These are phyloP conservation scores for Sinocyclocheilus anophthalmus DNA, from an alignment of 2,113 vertebrate genomes.

Conservation along the genomic window DNA sequence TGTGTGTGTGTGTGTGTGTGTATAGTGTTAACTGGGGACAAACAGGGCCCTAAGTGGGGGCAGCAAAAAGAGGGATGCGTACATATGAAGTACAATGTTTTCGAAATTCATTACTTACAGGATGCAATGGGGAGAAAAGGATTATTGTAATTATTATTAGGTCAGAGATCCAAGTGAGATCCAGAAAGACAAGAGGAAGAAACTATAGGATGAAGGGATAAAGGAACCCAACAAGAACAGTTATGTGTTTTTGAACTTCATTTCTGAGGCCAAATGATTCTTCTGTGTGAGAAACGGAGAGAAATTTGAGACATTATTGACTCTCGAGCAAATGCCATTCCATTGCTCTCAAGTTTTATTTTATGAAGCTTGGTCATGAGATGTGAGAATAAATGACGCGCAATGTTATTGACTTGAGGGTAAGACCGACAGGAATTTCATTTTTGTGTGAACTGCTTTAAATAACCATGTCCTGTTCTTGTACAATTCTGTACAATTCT, in stretches of 20 bases:
- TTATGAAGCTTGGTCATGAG: not conserved
- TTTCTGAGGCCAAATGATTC: not conserved
- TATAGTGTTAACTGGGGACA: not conserved
- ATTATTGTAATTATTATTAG: conserved; percentile 56
- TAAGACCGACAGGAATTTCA: not conserved
- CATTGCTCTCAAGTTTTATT: not conserved
- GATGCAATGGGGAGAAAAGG: conserved; percentile 36
- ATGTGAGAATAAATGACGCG: not conserved
- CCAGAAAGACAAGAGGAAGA: not conserved
- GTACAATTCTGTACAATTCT: not conserved
- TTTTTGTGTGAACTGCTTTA: not conserved
- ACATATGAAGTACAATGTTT: conserved; percentile 18
- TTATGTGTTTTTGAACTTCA: not conserved
- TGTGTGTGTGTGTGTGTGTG: not conserved
- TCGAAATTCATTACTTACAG: conserved; percentile 69
- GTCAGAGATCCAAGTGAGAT: conserved; percentile 45
- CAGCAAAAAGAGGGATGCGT: not conserved
- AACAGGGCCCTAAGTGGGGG: not conserved
- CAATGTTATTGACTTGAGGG: not conserved
- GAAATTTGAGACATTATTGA: not conserved
- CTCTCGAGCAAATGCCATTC: not conserved
- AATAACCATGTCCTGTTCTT: not conserved
- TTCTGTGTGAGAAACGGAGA: not conserved
- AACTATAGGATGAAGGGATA: not conserved
- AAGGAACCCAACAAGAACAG: not conserved